Evolutionary conservation across 2,797 vertebrate species (phyloP), one percentile per base, ranked within the genome.

Genomic region (Babyrousa celebensis): DNA sequence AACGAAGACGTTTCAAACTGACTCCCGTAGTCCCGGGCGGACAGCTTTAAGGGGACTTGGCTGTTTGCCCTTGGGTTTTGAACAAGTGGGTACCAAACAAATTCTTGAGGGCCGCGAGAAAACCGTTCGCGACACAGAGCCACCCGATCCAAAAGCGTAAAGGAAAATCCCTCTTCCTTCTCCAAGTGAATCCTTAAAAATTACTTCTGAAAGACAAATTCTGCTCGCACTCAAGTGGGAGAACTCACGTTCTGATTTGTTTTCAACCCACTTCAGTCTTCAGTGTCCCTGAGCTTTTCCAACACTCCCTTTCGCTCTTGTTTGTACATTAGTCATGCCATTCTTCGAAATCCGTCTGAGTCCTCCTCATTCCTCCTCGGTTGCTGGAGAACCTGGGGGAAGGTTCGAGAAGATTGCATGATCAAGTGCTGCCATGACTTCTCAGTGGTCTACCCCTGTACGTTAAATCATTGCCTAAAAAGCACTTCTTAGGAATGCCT

Each of bases 1-100:
- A 95, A 72, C 85, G 3, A 74, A 96, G 89, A 85, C 77, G 79
- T 83, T 88, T 86, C 97, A 83, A 92, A 77, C 75, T 40, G 79
- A 85, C 82, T 95, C 82, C 93, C 0, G 70, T 52, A 62, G 89
- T 48, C 80, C 54, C 65, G 75, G 86, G 74, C 86, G 72, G 65
- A 54, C 88, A 62, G 83, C 71, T 74, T 95, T 25, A n/a, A 23
- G 82, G 84, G 60, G 77, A 83, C 67, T 89, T 80, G 43, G 85
- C 74, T 65, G 17, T 86, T 12, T 48, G 62, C 68, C 83, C 56
- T 29, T 56, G 54, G 84, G 71, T 85, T 78, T 56, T 71, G 72
- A 80, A 93, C 56, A 60, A 67, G 27, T 18, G 29, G 20, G 29
- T 27, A 74, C 58, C 92, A 62, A 92, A 90, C 91, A 60, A 48